Base-by-base conservation (phyloP, 2,797 vertebrate genomes). In the Catharus ustulatus region DNA sequence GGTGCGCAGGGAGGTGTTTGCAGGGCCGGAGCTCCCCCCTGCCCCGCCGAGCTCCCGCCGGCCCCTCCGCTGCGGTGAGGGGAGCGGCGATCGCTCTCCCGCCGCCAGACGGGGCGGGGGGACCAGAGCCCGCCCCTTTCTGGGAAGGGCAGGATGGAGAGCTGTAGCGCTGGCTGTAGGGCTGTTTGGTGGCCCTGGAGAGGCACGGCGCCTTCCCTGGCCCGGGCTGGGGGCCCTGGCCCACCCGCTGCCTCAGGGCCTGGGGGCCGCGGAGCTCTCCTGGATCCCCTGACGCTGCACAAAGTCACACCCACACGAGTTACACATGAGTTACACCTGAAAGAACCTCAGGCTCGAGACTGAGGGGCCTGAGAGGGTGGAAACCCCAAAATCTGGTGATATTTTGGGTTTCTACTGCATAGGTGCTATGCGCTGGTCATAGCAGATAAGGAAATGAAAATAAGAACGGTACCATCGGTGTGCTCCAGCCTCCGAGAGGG, bases 381-480 rank as follows among this genome's bases (percentile, higher is more conserved):
- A 46, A 64, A 43, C 15, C 9, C 19, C 32, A 48, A 24, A 79
- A 38, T 10, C 9, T n/a, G 42, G 22, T n/a, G 18, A 2, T 49
- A 1, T 13, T 69, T 62, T 8, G 38, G 14, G 30, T 27, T 45
- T 7, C 1, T 3, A 3, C 62, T 36, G 5, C 20, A 2, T 5
- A 26, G 46, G 32, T 61, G 11, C 13, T 18, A 29, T 15, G 43
- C 2, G 0, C 9, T 13, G 22, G 45, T 19, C n/a, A 6, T 4
- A 15, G 32, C 1, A 15, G 32, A 4, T 26, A 6, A 2, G n/a
- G 51, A 42, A 79, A 46, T 58, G 19, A 32, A 72, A 81, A 61
- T 16, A 16, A 16, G 5, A 48, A 11, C 9, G 4, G 13, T 10
- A 4, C 29, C 0, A 0, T 30, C 22, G 20, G 13, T 1, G 1